A percentile compares a stretch with the other conserved stretches of the same genome.
Evolutionary conservation across 2,113 vertebrate species (phyloP).

Genomic region (Toxotes chatareus): DNA sequence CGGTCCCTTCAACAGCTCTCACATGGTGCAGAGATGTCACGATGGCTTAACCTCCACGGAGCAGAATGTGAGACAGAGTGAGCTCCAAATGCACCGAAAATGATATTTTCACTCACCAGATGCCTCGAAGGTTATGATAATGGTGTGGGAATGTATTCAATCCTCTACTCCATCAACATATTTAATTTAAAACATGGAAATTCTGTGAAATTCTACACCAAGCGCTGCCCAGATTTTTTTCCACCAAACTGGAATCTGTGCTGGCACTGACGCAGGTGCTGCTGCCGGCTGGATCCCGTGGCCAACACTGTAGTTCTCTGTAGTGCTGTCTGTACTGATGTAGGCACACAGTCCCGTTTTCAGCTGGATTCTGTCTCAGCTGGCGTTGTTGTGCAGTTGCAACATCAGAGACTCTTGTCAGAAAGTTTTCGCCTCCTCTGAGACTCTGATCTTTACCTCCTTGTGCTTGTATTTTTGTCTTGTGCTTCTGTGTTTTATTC

Average conservation of each 20-base stretch:
- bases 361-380: not conserved
- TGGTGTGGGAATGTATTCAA: no score
- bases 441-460: not conserved
- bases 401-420: not conserved
- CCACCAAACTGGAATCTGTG: not conserved
- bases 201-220: not conserved
- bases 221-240: not conserved
- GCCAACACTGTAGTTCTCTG: not conserved
- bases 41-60: not conserved
- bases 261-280: constrained; percentile 1
- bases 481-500: no score
- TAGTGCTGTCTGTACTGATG: not conserved
- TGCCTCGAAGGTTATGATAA: not conserved
- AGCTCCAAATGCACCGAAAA: not conserved
- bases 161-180: no score
- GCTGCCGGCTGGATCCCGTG: not conserved
- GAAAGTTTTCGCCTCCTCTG: not conserved
- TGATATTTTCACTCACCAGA: not conserved
- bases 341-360: not conserved
- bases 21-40: not conserved
- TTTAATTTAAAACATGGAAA: not conserved
- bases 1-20: not conserved
- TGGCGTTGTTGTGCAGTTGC: not conserved
- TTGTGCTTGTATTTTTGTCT: not conserved
- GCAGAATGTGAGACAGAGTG: not conserved